Conservation (phyloP, 1,140 invertebrate genomes). For the Euglossa dilemma region DNA sequence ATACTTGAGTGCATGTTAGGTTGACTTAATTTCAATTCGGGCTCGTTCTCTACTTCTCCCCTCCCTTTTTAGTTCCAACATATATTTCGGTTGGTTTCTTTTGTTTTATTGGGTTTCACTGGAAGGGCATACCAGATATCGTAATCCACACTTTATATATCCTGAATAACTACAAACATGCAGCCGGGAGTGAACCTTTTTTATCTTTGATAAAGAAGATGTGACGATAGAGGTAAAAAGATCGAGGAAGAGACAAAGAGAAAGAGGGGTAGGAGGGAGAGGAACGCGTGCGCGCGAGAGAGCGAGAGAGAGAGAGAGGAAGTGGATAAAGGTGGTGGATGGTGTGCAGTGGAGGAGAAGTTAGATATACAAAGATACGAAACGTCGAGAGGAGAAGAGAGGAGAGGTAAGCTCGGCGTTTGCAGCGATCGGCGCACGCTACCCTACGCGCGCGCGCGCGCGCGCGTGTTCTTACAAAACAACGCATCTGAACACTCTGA, state of each 20-base stretch:
- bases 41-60: constrained; percentile 49
- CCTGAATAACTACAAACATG: constrained; percentile 21
- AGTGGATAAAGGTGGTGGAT: constrained; percentile 32
- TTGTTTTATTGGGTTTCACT: constrained; percentile 45
- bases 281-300: not conserved
- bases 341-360: constrained; percentile 40
- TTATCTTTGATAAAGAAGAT: constrained; percentile 15
- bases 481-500: constrained; percentile 73
- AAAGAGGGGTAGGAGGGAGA: not conserved
- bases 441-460: constrained; percentile 60
- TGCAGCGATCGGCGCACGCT: constrained; percentile 62
- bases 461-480: constrained; percentile 70
- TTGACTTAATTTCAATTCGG: constrained; percentile 69
- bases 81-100: constrained; percentile 22
- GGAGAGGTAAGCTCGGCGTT: constrained; percentile 52
- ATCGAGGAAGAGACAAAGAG: constrained; percentile 15
- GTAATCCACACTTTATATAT: not conserved
- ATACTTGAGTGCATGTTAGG: constrained; percentile 59
- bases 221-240: not conserved
- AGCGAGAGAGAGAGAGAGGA: constrained; percentile 24
- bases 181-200: constrained; percentile 36
- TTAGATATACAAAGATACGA: constrained; percentile 33
- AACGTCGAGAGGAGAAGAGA: constrained; percentile 9
- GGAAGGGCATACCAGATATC: constrained; percentile 18
- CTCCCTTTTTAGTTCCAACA: not conserved